phyloP scores from a whole-genome alignment of 1,140 invertebrate species.

The Drosophila burlai region DNA sequence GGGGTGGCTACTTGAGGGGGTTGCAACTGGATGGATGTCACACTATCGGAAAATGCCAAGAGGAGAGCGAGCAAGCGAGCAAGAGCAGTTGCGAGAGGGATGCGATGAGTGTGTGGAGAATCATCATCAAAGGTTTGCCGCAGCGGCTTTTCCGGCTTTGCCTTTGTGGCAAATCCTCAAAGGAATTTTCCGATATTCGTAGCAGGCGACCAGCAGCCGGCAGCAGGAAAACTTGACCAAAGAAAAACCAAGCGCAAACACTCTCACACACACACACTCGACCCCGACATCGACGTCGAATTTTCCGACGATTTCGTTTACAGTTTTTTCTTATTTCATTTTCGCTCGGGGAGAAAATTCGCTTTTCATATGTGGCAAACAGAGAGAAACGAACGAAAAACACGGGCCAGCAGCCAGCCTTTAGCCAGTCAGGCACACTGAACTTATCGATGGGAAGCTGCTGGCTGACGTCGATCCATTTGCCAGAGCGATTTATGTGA shows the following conservation, averaged over 20 bases:
- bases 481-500: constrained; percentile 54
- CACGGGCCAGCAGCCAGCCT: constrained; percentile 2
- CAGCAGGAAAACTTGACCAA: constrained; percentile 74
- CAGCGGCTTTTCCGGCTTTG: constrained; percentile 74
- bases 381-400: constrained; percentile 10
- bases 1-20: constrained; percentile 61
- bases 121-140: constrained; percentile 84
- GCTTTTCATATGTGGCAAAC: constrained; percentile 74
- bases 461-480: constrained; percentile 72
- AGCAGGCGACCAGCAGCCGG: constrained; percentile 74
- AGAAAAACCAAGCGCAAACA: constrained; percentile 69
- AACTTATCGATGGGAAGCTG: constrained; percentile 73
- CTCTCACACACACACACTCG: constrained; percentile 20
- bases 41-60: constrained; percentile 70
- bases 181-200: constrained; percentile 85
- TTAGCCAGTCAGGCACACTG: constrained; percentile 11
- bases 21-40: constrained; percentile 66
- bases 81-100: constrained; percentile 22
- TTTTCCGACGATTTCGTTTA: constrained; percentile 70
- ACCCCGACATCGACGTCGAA: constrained; percentile 72
- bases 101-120: constrained; percentile 58
- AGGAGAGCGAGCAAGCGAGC: constrained; percentile 8
- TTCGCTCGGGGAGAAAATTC: constrained; percentile 76
- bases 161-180: constrained; percentile 85
- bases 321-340: constrained; percentile 50